These are phyloP conservation scores for Scelioninae gen. 1 DNA, from an alignment of 2,888 invertebrate species.

Conservation along the genomic window DNA sequence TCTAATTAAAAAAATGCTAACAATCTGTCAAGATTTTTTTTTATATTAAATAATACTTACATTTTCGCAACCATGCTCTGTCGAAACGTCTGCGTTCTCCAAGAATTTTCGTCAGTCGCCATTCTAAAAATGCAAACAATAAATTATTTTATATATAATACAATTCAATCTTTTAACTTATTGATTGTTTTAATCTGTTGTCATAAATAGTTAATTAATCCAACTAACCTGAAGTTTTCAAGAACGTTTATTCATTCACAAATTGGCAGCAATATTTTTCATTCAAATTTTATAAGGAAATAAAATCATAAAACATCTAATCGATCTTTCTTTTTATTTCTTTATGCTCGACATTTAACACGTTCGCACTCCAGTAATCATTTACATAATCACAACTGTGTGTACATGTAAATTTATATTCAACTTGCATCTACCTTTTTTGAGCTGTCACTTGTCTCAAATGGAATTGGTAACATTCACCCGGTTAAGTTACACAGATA, in stretches of 20 bases:
- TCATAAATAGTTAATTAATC: constrained; percentile 9
- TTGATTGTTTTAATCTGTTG: constrained; percentile 6
- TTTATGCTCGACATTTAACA: not conserved
- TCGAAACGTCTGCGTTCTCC: constrained; percentile 91
- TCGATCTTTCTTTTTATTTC: not conserved
- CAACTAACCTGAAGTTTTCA: constrained; percentile 17
- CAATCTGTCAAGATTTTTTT: too few relatives aligned
- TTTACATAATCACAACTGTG: constrained; percentile 32
- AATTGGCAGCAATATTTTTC: not conserved
- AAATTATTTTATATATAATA: not conserved
- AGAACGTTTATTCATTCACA: not conserved
- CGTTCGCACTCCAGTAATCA: constrained; percentile 8
- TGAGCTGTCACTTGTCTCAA: not conserved
- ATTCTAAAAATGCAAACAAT: constrained; percentile 34
- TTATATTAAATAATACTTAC: constrained; percentile 86
- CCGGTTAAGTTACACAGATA: constrained; percentile 5
- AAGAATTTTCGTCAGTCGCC: constrained; percentile 84
- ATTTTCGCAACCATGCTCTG: constrained; percentile 95
- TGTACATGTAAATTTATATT: constrained; percentile 12
- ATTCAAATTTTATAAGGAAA: not conserved
- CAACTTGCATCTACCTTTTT: constrained; percentile 6
- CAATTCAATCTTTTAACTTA: not conserved
- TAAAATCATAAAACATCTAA: not conserved
- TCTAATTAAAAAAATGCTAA: too few relatives aligned
- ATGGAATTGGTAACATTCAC: constrained; percentile 1